Base-by-base conservation (phyloP, 2,888 invertebrate genomes). In the Cryptocephalus moraei region DNA sequence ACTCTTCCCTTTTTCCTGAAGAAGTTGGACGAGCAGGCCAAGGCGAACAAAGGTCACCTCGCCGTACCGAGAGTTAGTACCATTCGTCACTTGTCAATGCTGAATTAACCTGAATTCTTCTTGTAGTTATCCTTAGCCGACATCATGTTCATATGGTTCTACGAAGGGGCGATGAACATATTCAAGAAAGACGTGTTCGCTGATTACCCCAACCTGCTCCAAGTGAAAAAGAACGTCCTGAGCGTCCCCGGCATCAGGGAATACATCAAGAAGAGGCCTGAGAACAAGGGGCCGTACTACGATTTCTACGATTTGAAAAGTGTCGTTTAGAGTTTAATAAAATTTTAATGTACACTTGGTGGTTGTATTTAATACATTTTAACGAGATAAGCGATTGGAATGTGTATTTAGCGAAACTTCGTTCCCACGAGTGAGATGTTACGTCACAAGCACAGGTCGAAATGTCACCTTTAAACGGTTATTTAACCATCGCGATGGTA, bases 211-310 rank as follows among this genome's bases (percentile, higher is more conserved):
- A 75, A 76, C 51, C 60, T 84, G 43, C 74, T 76, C 57, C 70
- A 71, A 36, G 71, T 81, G 31, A 73, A 73, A 13, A 73, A 76
- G 2, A 75, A 75, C 50, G 76, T 83, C n/a, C 64, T 75, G 8
- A 69, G 67, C 6, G 54, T 79, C 44, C 80, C 81, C 2, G 67
- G 72, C 13, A 79, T 84, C 57, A 81, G 81, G 62, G 73, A 71
- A 13, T 84, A 82, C 82, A 69, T 83, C 41, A 79, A 74, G 47
- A 79, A 77, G 54, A 75, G 83, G 51, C 41, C 41, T 13, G 42
- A 34, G 3, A 22, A 2, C 3, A 22, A 22, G 22, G 3, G 3
- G 6, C 22, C 22, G 6, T 22, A 4, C 22, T 2, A 6, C 22
- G 22, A 6, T 2, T 22, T 22, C 13, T 45, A 41, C 10, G 43